These are phyloP conservation scores for Pongo abelii DNA, from an alignment of 2,113 vertebrate genomes.

Conservation along the genomic window DNA sequence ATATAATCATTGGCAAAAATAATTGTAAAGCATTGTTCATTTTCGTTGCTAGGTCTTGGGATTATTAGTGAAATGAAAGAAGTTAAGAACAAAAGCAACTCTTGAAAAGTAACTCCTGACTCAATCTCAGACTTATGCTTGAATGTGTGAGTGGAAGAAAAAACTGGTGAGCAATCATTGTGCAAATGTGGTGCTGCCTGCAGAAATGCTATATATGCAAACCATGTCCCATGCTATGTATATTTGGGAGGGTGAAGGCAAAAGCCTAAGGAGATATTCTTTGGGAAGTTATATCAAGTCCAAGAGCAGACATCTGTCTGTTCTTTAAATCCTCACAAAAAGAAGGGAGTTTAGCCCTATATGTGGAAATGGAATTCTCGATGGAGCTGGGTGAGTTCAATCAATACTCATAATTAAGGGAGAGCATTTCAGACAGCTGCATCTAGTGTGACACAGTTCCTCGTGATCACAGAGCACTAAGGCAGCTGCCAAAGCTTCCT, in stretches of 20 bases:
- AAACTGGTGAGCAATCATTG: not conserved
- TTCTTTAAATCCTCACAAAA: not conserved
- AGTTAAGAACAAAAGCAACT: not conserved
- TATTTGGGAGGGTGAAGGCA: not conserved
- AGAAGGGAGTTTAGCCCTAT: not conserved
- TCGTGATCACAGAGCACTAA: not conserved
- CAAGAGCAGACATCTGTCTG: not conserved
- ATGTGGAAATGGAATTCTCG: not conserved
- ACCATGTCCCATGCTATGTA: not conserved
- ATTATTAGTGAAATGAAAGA: not conserved
- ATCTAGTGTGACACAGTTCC: not conserved
- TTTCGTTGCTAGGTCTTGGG: not conserved
- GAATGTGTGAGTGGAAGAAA: not conserved
- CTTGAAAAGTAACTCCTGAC: not conserved
- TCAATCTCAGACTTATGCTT: not conserved
- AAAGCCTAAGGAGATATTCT: conserved; percentile 2
- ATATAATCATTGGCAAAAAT: not conserved
- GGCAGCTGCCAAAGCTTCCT: not conserved
- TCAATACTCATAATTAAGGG: conserved; percentile 34
- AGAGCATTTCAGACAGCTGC: not conserved
- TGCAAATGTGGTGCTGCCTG: not conserved
- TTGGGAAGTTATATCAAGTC: not conserved
- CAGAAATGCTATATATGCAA: not conserved
- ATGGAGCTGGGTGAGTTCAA: not conserved
- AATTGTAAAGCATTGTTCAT: not conserved